Evolutionary conservation across 2,888 invertebrate species (phyloP).

Genomic region (Phlogophora meticulosa): DNA sequence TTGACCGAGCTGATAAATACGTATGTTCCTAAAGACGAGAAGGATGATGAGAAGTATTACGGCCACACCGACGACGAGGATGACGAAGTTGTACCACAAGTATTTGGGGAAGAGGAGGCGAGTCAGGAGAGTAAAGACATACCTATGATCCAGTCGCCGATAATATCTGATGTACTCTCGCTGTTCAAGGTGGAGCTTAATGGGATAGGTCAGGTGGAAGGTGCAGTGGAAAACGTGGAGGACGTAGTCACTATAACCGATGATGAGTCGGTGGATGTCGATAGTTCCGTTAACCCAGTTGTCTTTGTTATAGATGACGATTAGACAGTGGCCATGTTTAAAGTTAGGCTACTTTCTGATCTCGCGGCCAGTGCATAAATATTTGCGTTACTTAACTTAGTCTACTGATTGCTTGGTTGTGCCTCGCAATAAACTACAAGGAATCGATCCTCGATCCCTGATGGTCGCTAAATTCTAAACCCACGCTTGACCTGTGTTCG

Average conservation of each 20-base stretch:
- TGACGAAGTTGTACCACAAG: slow-evolving; percentile 55
- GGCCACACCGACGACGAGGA: slow-evolving; percentile 81
- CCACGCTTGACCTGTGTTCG: neutral
- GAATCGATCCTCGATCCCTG: neutral
- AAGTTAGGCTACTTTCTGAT: neutral
- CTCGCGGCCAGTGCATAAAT: neutral
- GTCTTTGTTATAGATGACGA: slow-evolving; percentile 51
- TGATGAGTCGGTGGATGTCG: slow-evolving; percentile 48
- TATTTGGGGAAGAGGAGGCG: slow-evolving; percentile 60
- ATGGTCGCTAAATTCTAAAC: neutral
- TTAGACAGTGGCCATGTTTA: slow-evolving; percentile 19
- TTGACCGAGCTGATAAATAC: slow-evolving; percentile 79
- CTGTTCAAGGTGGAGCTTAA: slow-evolving; percentile 76
- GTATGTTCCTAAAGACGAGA: slow-evolving; percentile 83
- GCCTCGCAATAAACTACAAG: neutral
- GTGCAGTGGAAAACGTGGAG: slow-evolving; percentile 74
- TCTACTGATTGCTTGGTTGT: neutral
- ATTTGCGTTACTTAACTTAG: too few species aligned
- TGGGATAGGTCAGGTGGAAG: slow-evolving; percentile 51
- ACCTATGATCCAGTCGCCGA: slow-evolving; percentile 76
- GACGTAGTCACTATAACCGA: slow-evolving; percentile 76
- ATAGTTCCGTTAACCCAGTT: slow-evolving; percentile 27
- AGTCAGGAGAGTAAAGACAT: slow-evolving; percentile 55
- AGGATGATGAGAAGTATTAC: slow-evolving; percentile 86
- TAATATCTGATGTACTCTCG: slow-evolving; percentile 87